A percentile compares a stretch with the other conserved stretches of the same genome.
Conservation (phyloP, 2,888 invertebrate genomes). For the Drosophila eohydei region DNA sequence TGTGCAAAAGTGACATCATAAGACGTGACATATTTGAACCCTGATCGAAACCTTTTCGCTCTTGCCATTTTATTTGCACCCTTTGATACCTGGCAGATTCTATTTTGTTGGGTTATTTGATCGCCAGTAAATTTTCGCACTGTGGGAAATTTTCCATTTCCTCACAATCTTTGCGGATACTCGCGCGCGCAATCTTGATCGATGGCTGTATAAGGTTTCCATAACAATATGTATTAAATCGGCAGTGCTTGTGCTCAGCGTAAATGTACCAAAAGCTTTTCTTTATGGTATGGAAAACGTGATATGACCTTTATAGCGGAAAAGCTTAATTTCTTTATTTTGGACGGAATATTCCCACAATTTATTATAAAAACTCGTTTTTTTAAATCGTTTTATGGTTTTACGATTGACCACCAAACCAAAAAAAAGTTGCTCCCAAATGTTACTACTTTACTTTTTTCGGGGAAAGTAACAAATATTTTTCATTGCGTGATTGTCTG, state of each 20-base stretch:
- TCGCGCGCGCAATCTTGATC: conserved; percentile 56
- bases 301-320: conserved; percentile 2
- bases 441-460: conserved; percentile 17
- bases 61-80: conserved; percentile 74
- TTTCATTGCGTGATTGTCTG: conserved; percentile 15
- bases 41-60: conserved; percentile 53
- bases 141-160: conserved; percentile 68
- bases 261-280: background rate
- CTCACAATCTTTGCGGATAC: conserved; percentile 53
- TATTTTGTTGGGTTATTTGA: conserved; percentile 75
- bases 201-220: conserved; percentile 68
- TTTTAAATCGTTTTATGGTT: conserved; percentile 29
- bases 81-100: conserved; percentile 72
- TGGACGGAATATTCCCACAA: conserved; percentile 51
- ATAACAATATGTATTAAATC: conserved; percentile 44
- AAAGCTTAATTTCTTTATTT: conserved; percentile 54
- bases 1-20: conserved; percentile 80
- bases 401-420: conserved; percentile 51
- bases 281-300: conserved; percentile 15
- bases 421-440: conserved; percentile 13
- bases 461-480: conserved; percentile 37
- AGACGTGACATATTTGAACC: conserved; percentile 81
- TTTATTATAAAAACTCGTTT: conserved; percentile 55
- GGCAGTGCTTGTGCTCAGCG: background rate
- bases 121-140: conserved; percentile 81